Evolutionary conservation across 1,140 invertebrate genomes (phyloP).

Genomic region (Metopolophium dirhodum): DNA sequence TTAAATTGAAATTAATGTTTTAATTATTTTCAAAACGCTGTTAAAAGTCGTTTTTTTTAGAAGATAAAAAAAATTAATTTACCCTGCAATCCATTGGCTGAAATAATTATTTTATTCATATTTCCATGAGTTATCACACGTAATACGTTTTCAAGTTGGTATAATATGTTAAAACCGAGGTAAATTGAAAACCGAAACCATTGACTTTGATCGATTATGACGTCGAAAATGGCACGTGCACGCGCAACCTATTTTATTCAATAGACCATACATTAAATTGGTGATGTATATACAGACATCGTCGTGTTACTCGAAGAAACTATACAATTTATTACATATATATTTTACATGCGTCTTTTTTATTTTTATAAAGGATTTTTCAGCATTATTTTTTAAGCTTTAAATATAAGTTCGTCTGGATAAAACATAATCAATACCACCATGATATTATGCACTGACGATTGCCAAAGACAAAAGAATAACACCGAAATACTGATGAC

Average conservation of each 20-base stretch:
- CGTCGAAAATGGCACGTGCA: neutral
- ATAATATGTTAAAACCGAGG: neutral
- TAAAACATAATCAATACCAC: neutral
- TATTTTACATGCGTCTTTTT: neutral
- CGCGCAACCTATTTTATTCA: neutral
- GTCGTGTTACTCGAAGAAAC: neutral
- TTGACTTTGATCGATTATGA: slow-evolving; percentile 8
- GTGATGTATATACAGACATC: neutral
- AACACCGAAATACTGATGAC: neutral
- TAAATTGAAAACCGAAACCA: neutral
- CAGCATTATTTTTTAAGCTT: neutral
- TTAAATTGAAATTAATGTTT: slow-evolving; percentile 1
- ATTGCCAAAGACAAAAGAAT: neutral
- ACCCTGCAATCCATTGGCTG: neutral
- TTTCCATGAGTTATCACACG: neutral
- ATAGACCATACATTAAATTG: neutral
- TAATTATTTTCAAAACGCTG: neutral
- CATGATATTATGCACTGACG: neutral
- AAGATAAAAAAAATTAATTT: neutral
- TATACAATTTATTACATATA: neutral
- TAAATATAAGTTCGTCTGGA: neutral
- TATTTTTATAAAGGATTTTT: neutral
- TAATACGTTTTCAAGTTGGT: neutral
- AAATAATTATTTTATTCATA: neutral
- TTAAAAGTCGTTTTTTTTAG: neutral